A percentile compares a stretch with the other conserved stretches of the same genome.
Conservation (phyloP, 2,113 vertebrate species). For the Rhea americana region DNA sequence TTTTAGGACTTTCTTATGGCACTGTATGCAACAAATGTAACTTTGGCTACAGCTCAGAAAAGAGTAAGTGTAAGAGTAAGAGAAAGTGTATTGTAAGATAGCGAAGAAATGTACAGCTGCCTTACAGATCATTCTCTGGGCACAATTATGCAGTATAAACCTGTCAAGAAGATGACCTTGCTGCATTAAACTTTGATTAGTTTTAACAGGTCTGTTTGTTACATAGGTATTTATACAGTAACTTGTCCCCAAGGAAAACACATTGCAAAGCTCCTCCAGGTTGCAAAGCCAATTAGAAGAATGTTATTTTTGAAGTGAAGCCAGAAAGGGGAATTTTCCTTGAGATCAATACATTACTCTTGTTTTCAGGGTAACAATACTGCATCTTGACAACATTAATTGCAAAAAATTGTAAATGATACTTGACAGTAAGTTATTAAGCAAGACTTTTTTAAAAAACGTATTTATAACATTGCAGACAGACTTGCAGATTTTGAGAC, state of each 20-base stretch:
- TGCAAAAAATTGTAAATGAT: slow-evolving; percentile 9
- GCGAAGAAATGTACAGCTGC: background rate
- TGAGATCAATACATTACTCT: background rate
- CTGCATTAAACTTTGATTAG: background rate
- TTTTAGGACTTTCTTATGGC: background rate
- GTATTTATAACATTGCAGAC: slow-evolving; percentile 22
- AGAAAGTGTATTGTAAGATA: too few relatives aligned
- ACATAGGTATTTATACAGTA: background rate
- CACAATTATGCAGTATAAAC: background rate
- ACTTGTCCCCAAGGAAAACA: background rate
- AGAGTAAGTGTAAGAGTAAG: too few relatives aligned
- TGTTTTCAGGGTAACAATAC: background rate
- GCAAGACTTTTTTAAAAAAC: background rate
- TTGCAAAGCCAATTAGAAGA: background rate
- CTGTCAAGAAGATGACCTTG: background rate
- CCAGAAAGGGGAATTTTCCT: background rate
- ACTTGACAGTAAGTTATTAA: slow-evolving; percentile 1
- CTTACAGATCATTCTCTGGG: background rate
- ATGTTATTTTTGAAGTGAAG: background rate
- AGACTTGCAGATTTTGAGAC: slow-evolving; percentile 24
- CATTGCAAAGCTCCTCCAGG: background rate
- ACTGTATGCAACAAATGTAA: background rate
- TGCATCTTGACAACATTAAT: slow-evolving; percentile 11
- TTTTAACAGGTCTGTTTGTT: slow-evolving; percentile 21
- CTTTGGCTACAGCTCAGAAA: background rate